Conservation (phyloP, 2,113 vertebrate genomes). For the Pachyramphus minor region DNA sequence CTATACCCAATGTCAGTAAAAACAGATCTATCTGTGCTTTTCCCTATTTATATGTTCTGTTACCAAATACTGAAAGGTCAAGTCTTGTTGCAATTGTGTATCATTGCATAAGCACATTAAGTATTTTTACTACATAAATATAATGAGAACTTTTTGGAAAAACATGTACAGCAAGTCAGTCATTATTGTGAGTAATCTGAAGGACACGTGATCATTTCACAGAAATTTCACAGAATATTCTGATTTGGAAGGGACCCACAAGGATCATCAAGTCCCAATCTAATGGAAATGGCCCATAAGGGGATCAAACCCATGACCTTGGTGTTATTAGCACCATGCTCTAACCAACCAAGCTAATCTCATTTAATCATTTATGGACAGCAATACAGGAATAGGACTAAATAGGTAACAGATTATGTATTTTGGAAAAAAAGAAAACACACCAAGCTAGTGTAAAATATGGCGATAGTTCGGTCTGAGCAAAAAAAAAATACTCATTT, state of each 20-base stretch:
- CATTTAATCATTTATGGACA: background rate
- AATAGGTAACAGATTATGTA: background rate
- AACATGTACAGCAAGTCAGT: background rate
- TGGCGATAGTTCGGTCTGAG: background rate
- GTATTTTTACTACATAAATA: background rate
- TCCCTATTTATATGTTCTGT: background rate
- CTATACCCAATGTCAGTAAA: background rate
- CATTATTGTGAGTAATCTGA: background rate
- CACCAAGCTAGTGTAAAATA: background rate
- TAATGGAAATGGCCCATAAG: background rate
- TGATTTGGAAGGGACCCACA: background rate
- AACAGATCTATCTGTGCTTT: background rate
- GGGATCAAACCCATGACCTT: background rate
- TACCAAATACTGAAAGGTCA: background rate
- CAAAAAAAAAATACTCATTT: background rate
- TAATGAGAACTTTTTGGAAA: background rate
- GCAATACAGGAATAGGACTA: background rate
- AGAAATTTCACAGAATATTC: background rate
- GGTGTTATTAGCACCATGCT: background rate
- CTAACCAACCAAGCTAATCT: background rate
- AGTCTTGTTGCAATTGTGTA: background rate
- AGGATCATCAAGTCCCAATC: background rate
- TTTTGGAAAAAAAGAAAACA: background rate
- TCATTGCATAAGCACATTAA: background rate
- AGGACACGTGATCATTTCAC: background rate